Conservation (phyloP, 2,888 invertebrate genomes). For the Melieria omissa region DNA sequence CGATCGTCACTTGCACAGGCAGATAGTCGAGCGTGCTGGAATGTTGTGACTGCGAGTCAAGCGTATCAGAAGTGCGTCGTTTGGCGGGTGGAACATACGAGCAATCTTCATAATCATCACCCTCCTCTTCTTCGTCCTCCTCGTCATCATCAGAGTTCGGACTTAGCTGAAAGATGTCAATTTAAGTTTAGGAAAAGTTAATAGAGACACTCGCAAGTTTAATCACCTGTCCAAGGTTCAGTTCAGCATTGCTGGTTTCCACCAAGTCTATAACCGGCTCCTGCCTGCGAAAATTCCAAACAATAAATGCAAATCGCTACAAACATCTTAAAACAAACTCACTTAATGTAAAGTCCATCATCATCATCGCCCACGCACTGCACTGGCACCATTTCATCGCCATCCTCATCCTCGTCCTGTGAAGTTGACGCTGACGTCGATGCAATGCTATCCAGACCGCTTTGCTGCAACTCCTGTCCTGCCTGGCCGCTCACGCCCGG, state of each 20-base stretch:
- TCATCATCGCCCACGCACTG: background rate
- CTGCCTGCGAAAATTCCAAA: background rate
- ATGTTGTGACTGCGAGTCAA: slow-evolving; percentile 53
- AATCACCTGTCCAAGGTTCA: background rate
- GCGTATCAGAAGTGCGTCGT: background rate
- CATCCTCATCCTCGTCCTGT: slow-evolving; percentile 33
- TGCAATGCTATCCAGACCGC: too few relatives aligned
- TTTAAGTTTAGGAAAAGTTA: too few relatives aligned
- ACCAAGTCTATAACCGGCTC: slow-evolving; percentile 11
- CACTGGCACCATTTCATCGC: slow-evolving; percentile 19
- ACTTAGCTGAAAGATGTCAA: too few relatives aligned
- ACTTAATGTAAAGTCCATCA: background rate
- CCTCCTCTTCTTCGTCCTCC: slow-evolving; percentile 21
- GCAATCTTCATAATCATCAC: slow-evolving; percentile 5
- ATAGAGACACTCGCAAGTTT: background rate
- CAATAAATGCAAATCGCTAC: too few relatives aligned
- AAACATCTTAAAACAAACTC: too few relatives aligned
- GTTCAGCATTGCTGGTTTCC: background rate
- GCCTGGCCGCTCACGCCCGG: too few relatives aligned
- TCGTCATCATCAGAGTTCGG: slow-evolving; percentile 23
- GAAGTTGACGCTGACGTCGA: slow-evolving; percentile 2
- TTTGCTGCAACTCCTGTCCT: too few relatives aligned
- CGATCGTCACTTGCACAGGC: slow-evolving; percentile 54
- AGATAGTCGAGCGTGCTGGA: slow-evolving; percentile 53
- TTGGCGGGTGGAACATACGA: background rate